Evolutionary conservation across 2,888 invertebrate species (phyloP).

Genomic region (Lomographa bimaculata): DNA sequence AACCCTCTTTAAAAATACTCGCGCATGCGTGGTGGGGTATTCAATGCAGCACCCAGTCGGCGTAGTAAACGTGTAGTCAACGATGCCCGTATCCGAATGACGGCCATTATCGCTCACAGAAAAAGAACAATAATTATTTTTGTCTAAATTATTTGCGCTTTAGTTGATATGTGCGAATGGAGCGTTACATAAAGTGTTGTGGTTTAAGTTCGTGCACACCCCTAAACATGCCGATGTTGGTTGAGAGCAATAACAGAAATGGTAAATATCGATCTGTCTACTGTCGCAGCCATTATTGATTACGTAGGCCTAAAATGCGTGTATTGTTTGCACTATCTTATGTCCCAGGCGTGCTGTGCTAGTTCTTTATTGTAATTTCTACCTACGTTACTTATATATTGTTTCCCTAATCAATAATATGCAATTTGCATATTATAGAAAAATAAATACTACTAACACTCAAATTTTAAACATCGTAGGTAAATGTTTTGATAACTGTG

Average conservation of each 20-base stretch:
- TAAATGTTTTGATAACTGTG: too few relatives aligned
- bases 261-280: conserved; percentile 76
- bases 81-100: conserved; percentile 61
- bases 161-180: conserved; percentile 57
- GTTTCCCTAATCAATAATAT: too few relatives aligned
- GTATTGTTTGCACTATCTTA: not conserved
- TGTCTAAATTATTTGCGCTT: conserved; percentile 34
- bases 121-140: conserved; percentile 36
- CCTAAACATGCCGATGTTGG: conserved; percentile 67
- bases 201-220: conserved; percentile 38
- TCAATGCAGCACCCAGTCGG: conserved; percentile 57
- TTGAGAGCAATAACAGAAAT: conserved; percentile 64
- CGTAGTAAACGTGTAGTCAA: conserved; percentile 58
- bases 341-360: not conserved
- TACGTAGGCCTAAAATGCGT: conserved; percentile 23
- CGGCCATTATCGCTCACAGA: conserved; percentile 49
- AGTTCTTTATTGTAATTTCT: not conserved
- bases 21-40: conserved; percentile 76
- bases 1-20: conserved; percentile 70
- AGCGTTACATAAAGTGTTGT: conserved; percentile 56
- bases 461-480: too few relatives aligned
- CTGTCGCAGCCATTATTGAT: conserved; percentile 62
- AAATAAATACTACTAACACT: too few relatives aligned
- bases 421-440: too few relatives aligned
- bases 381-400: too few relatives aligned